Evolutionary conservation across 2,888 invertebrate genomes (phyloP).

Genomic region (Bedellia somnulentella): DNA sequence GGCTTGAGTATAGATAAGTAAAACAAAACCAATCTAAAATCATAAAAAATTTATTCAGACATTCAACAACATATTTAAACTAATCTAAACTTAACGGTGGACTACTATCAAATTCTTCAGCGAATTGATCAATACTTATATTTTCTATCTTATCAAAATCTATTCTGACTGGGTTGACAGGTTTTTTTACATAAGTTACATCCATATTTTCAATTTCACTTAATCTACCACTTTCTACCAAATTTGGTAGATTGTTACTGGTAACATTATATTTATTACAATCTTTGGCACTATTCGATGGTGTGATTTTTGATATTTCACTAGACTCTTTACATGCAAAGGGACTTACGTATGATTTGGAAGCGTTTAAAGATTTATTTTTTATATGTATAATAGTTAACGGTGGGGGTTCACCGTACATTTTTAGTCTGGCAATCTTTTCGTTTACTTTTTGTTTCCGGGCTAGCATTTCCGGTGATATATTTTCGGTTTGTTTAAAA

Average conservation of each 20-base stretch:
- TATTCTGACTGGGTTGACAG: slow-evolving; percentile 27
- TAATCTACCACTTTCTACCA: not conserved
- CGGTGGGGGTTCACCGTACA: slow-evolving; percentile 58
- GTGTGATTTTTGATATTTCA: no score
- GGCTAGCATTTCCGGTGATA: slow-evolving; percentile 23
- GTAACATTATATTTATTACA: slow-evolving; percentile 15
- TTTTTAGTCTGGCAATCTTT: slow-evolving; percentile 50
- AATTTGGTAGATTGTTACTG: slow-evolving; percentile 3
- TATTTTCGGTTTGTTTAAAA: slow-evolving; percentile 29
- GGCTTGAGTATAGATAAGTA: no score
- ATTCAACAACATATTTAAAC: no score
- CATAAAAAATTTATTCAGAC: no score
- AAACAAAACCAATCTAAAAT: no score
- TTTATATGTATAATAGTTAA: slow-evolving; percentile 48
- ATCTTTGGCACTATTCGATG: not conserved
- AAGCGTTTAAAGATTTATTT: slow-evolving; percentile 30
- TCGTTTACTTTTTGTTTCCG: slow-evolving; percentile 31
- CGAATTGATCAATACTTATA: slow-evolving; percentile 27
- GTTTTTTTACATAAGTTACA: slow-evolving; percentile 21
- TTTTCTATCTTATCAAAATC: slow-evolving; percentile 20
- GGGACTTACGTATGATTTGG: slow-evolving; percentile 39
- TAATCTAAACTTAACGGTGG: slow-evolving; percentile 47
- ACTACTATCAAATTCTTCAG: slow-evolving; percentile 41
- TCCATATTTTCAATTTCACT: slow-evolving; percentile 14
- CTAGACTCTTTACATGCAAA: slow-evolving; percentile 11